Evolutionary conservation across 2,888 invertebrate genomes (phyloP).

Genomic region (Lysandra coridon): DNA sequence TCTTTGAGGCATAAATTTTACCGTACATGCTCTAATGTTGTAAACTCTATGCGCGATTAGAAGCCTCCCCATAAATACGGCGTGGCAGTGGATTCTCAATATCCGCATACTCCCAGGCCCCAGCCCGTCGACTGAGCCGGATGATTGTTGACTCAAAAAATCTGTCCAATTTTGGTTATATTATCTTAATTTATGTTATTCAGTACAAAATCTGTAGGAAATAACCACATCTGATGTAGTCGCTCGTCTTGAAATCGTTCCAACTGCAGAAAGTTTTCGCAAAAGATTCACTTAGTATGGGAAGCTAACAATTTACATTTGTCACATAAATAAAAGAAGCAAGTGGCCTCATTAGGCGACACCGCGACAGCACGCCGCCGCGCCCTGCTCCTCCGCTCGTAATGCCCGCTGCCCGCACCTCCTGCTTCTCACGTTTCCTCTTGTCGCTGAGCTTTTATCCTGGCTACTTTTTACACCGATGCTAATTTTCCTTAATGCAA

Average conservation of each 20-base stretch:
- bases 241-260: slow-evolving; percentile 37
- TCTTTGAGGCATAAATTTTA: slow-evolving; percentile 78
- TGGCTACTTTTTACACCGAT: slow-evolving; percentile 42
- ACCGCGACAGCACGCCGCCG: slow-evolving; percentile 47
- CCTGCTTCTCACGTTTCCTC: slow-evolving; percentile 59
- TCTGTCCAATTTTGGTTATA: neutral
- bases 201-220: neutral
- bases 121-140: slow-evolving; percentile 41
- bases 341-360: slow-evolving; percentile 69
- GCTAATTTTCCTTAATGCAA: slow-evolving; percentile 17
- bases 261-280: slow-evolving; percentile 64
- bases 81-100: slow-evolving; percentile 49
- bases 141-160: slow-evolving; percentile 3
- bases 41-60: slow-evolving; percentile 71
- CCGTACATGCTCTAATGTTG: slow-evolving; percentile 76
- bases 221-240: neutral
- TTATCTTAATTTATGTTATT: too few species aligned
- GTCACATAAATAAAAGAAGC: slow-evolving; percentile 75
- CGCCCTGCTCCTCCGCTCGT: slow-evolving; percentile 38
- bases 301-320: slow-evolving; percentile 67
- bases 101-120: slow-evolving; percentile 50
- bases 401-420: slow-evolving; percentile 53
- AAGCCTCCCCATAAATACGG: slow-evolving; percentile 56
- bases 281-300: slow-evolving; percentile 57
- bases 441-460: slow-evolving; percentile 62